Evolutionary conservation across 1,140 invertebrate species (phyloP).

Genomic region (Oryzaephilus surinamensis): DNA sequence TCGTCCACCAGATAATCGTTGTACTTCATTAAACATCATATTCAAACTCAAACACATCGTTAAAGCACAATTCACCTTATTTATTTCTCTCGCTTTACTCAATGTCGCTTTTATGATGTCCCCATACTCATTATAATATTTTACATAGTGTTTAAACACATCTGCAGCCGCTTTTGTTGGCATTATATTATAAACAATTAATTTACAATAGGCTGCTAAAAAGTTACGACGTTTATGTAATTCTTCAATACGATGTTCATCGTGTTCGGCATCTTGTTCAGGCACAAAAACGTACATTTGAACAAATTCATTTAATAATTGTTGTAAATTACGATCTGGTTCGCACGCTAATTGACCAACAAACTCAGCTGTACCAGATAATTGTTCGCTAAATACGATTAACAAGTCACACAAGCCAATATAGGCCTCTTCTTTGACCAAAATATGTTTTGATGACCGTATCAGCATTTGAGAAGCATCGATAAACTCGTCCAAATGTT

Average conservation of each 20-base stretch:
- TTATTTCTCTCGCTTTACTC: conserved; percentile 93
- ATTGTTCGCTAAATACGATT: conserved; percentile 87
- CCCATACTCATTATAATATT: conserved; percentile 98
- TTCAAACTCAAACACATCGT: conserved; percentile 90
- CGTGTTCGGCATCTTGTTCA: conserved; percentile 45
- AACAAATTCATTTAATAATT: conserved; percentile 82
- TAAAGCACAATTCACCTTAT: conserved; percentile 91
- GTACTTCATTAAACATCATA: conserved; percentile 66
- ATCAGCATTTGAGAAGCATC: conserved; percentile 32
- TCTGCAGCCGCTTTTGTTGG: conserved; percentile 84
- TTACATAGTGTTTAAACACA: conserved; percentile 96
- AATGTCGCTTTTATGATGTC: conserved; percentile 98
- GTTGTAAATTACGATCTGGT: conserved; percentile 67
- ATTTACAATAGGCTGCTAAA: conserved; percentile 92
- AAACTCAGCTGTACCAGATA: conserved; percentile 47
- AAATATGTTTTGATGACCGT: conserved; percentile 25
- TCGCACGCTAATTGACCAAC: conserved; percentile 69
- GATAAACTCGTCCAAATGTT: conserved; percentile 31
- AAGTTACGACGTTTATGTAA: conserved; percentile 93
- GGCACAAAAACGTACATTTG: conserved; percentile 80
- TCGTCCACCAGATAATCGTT: conserved; percentile 30
- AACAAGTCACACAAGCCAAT: conserved; percentile 89
- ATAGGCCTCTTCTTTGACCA: conserved; percentile 53
- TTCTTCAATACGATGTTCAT: conserved; percentile 92
- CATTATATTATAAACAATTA: conserved; percentile 95